These are phyloP conservation scores for Drosophila nigrodunni DNA, from an alignment of 1,140 invertebrate species.

Conservation along the genomic window DNA sequence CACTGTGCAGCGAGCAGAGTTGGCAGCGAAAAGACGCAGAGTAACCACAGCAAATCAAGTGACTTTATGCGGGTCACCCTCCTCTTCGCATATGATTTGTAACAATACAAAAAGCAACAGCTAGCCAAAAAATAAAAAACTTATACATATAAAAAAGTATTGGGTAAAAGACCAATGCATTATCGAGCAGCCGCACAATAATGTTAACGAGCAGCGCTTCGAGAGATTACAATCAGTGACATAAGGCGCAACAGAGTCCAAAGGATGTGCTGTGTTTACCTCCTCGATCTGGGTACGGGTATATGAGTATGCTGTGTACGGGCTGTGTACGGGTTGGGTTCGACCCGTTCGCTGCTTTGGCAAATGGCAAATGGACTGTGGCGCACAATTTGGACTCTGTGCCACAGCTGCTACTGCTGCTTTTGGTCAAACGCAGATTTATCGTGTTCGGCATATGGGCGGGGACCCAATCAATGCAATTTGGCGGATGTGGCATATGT, in stretches of 20 bases:
- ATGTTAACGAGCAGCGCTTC: conserved; percentile 74
- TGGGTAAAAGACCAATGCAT: conserved; percentile 66
- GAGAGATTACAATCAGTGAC: conserved; percentile 77
- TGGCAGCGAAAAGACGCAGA: conserved; percentile 58
- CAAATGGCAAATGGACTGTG: conserved; percentile 45
- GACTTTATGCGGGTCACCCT: conserved; percentile 69
- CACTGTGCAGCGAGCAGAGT: conserved; percentile 25
- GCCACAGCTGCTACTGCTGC: conserved; percentile 22
- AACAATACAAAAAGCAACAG: conserved; percentile 52
- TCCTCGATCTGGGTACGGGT: conserved; percentile 8
- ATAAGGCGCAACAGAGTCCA: conserved; percentile 63
- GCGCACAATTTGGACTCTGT: conserved; percentile 41
- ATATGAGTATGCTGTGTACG: background rate
- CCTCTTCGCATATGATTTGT: conserved; percentile 51
- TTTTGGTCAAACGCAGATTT: conserved; percentile 59
- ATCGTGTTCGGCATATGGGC: conserved; percentile 57
- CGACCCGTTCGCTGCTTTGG: conserved; percentile 29
- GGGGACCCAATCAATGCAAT: conserved; percentile 64
- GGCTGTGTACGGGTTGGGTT: conserved; percentile 7
- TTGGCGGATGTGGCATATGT: conserved; percentile 65
- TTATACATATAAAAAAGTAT: conserved; percentile 10
- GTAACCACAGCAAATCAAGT: conserved; percentile 47
- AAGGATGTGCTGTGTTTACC: conserved; percentile 26
- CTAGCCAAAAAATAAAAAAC: conserved; percentile 44
- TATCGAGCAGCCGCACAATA: conserved; percentile 59